phyloP scores from a whole-genome alignment of 2,797 vertebrate species.

The Myotis vivesi region DNA sequence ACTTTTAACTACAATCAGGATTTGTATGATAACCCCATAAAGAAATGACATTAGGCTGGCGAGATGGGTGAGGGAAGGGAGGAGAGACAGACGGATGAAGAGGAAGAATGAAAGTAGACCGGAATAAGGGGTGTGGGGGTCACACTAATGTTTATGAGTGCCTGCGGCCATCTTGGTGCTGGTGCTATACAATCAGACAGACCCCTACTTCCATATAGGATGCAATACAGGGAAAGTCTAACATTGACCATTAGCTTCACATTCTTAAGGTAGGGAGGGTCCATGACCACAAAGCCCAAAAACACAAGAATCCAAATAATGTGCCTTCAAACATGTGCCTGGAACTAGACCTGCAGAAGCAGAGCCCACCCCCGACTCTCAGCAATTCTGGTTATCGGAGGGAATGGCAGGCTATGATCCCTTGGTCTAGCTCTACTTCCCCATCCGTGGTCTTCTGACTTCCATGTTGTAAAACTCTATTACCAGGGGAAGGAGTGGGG shows the following conservation, averaged over 20 bases:
- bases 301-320: neutral
- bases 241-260: neutral
- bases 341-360: neutral
- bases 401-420: neutral
- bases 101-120: neutral
- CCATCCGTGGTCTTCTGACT: neutral
- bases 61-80: neutral
- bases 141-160: neutral
- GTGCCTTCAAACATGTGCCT: neutral
- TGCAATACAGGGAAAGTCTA: neutral
- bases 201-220: neutral
- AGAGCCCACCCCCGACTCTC: too few relatives aligned
- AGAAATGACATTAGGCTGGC: neutral
- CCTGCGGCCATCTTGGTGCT: neutral
- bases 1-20: neutral
- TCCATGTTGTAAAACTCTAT: neutral
- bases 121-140: accelerated
- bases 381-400: neutral
- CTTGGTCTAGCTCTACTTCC: neutral
- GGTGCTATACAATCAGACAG: neutral
- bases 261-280: neutral
- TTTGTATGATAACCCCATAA: neutral
- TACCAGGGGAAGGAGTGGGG: too few relatives aligned
- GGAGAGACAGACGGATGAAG: neutral
- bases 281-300: neutral